Base-by-base conservation (phyloP, 2,888 invertebrate species). In the Melanostoma scalare region DNA sequence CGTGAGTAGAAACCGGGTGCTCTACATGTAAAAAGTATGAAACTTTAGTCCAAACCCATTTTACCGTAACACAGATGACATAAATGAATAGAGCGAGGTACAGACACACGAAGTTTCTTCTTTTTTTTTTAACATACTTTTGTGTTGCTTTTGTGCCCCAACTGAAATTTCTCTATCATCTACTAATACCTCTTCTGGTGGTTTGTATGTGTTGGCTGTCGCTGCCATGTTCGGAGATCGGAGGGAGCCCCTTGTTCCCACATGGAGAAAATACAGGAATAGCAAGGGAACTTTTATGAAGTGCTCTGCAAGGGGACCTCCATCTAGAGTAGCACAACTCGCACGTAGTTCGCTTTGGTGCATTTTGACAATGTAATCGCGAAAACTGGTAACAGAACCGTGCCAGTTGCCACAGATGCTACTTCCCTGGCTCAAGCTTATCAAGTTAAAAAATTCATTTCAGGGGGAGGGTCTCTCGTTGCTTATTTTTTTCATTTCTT, bases 311-410 rank as follows among this genome's bases (percentile, higher is more conserved):
- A 3, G 44, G 63, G 61, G 68, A 76, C 8, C 10, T 61, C 60
- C 50, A 52, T 55, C 10, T 35, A 38, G 46, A 40, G 52, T 67
- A 65, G 44, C 61, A 55, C 58, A 56, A 68, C 33, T 67, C 76
- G 72, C 20, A 46, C 46, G 61, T 30, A 68, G 60, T 56, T 75
- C 65, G 69, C 82, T 55, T 73, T 73, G 73, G 38, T 82, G 77
- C 77, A 82, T 56, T 82, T 65, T 63, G 68, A 78, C 82, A 78
- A 82, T 74, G 82, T 82, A 82, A 82, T 82, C 73, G 73, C 48
- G 31, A 58, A 63, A 67, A 60, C 65, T 67, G 58, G 63, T 53
- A 50, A 52, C 31, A 76, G 58, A 68, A 35, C 20, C 30, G 35
- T 76, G 56, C 52, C 56, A 82, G 65, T 50, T 77, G 82, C 63